Evolutionary conservation across 2,888 invertebrate species (phyloP), one percentile per base, ranked within the genome.

Genomic region (Antitype chi): DNA sequence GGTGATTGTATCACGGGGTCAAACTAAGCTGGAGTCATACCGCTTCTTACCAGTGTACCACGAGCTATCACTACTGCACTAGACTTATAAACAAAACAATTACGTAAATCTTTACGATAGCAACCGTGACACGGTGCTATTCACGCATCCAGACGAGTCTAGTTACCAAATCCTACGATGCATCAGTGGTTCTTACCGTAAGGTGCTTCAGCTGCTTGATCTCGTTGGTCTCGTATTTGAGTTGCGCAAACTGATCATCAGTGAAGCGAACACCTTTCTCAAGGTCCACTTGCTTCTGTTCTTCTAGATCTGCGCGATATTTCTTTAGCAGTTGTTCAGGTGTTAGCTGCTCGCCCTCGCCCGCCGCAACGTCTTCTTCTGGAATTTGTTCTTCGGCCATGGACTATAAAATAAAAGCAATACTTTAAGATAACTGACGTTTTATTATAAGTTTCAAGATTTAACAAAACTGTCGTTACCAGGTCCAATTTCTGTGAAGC

Each of bases 181-280:
- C 9, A 38, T 20, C 4, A 15, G 7, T 25, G 49, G 25, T 25
- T 38, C 49, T 94, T 93, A 98, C 98, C 95, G 97, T 96, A 43
- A 97, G 96, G 71, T 92, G 96, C 89, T 97, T 97, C 13, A 98
- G 94, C 1, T 90, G 93, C 89, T 97, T 97, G 17, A 98, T 95
- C 64, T 97, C 95, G 17, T 97, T 97, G 13, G 97, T 97, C 91
- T 98, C 98, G 85, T 97, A 98, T 92, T 97, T 97, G 71, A 97
- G 93, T 53, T 94, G 93, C 15, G 97, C 97, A 85, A 96, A 97
- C 82, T 97, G 97, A 74, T 97, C 97, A 52, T 97, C 96, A 0
- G 96, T 94, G 84, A 97, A 97, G 89, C 96, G 94, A 43, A 97
- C 96, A 75, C 97, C 97, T 32, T 97, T 97, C 66, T 97, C 95